Base-by-base conservation (phyloP, 1,140 invertebrate species). In the Oscheius sp. region DNA sequence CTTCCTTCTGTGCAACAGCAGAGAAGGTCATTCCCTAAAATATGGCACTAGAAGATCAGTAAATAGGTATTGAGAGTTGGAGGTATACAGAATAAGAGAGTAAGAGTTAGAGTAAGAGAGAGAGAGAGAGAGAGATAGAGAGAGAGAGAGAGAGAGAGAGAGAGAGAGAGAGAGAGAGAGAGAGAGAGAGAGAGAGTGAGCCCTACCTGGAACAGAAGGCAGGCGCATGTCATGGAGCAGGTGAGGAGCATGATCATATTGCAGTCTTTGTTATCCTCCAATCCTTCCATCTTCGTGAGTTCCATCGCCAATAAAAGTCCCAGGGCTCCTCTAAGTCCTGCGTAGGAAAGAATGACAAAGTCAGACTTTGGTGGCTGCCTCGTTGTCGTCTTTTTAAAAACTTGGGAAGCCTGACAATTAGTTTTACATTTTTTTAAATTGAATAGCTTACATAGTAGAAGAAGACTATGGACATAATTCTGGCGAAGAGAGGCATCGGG, bases 341-440 rank as follows among this genome's bases (percentile, higher is more conserved):
- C 68, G 31, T 69, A 70, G 63, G 64, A 72, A 31, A 70, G 68
- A 13, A 70, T 31, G 20, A 63, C 68, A 28, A 13, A 68, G 31
- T 68, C 67, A 10, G 67, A 64, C 18, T 23, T 32, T 42, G 38
- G 38, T n/a, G n/a, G n/a, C n/a, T 7, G 38, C 38, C n/a, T 42
- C 38, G n/a, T 42, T 42, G 7, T n/a, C n/a, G 7, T 42, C 38
- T 42, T 42, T 7, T n/a, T 7, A 42, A n/a, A 10, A 7, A 42
- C 7, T 7, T 42, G 7, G 38, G 7, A 42, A 10, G n/a, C n/a
- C 38, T 42, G 38, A n/a, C 10, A 42, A 42, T 42, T n/a, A 10
- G 38, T 10, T 42, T n/a, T 10, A 42, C 10, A 42, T n/a, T n/a
- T n/a, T n/a, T n/a, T n/a, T n/a, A n/a, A n/a, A n/a, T n/a, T n/a